These are phyloP conservation scores for Epinephelus fuscoguttatus DNA, from an alignment of 2,113 vertebrate genomes.

Conservation along the genomic window DNA sequence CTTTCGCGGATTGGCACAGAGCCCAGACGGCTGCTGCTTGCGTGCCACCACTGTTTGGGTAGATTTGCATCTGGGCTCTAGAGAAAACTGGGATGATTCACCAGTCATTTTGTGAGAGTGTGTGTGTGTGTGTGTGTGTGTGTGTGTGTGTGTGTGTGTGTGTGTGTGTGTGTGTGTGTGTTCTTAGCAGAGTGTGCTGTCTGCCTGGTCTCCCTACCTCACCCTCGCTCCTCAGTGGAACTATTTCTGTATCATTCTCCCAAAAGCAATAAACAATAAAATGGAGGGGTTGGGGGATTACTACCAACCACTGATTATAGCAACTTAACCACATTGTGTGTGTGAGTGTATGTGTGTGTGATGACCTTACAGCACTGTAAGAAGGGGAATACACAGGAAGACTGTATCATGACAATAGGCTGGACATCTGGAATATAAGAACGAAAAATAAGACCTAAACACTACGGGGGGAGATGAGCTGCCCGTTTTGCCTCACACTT, in stretches of 20 bases:
- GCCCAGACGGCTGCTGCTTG: conserved; percentile 77
- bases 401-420: conserved; percentile 1
- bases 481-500: neutral
- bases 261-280: conserved; percentile 35
- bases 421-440: neutral
- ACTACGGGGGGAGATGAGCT: neutral
- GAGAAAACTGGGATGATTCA: conserved; percentile 69
- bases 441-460: neutral
- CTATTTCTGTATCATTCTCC: conserved; percentile 29
- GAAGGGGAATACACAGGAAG: neutral
- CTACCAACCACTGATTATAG: conserved; percentile 2
- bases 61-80: conserved; percentile 78
- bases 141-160: conserved; percentile 18
- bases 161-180: conserved; percentile 15
- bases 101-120: conserved; percentile 35
- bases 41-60: conserved; percentile 78
- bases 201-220: conserved; percentile 26
- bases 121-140: conserved; percentile 23
- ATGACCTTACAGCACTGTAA: neutral
- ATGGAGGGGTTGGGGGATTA: neutral
- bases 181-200: conserved; percentile 15
- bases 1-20: conserved; percentile 60
- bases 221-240: conserved; percentile 33
- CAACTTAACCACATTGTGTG: conserved; percentile 6
- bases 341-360: neutral